A percentile compares a stretch with the other conserved stretches of the same genome.
These are phyloP conservation scores for Candoia aspera DNA, from an alignment of 2,113 vertebrate genomes.

Conservation along the genomic window DNA sequence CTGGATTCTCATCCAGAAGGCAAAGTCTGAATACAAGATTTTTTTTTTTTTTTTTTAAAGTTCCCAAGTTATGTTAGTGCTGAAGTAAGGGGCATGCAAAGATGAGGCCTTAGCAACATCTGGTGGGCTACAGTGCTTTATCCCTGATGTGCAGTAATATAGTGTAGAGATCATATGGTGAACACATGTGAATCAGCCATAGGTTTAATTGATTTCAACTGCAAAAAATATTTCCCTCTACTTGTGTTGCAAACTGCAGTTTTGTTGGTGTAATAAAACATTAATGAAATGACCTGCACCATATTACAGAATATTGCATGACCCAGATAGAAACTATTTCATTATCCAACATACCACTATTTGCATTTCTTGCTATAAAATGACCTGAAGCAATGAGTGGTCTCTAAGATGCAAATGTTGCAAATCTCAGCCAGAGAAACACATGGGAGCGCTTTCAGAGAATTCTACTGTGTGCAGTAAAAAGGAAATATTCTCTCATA, in stretches of 20 bases:
- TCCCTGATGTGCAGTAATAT: background rate
- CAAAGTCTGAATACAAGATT: background rate
- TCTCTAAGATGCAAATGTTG: constrained; percentile 11
- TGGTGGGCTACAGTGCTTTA: background rate
- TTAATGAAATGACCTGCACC: background rate
- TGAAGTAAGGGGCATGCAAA: background rate
- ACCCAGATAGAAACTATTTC: constrained; percentile 12
- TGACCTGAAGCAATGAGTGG: constrained; percentile 16
- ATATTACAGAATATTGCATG: constrained; percentile 1
- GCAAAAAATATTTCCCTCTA: background rate
- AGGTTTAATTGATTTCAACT: background rate
- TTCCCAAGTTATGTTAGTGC: background rate
- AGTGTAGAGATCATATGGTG: background rate
- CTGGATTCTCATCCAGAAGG: background rate
- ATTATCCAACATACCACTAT: background rate
- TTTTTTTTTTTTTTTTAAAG: too few relatives aligned
- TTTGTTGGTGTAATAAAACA: background rate
- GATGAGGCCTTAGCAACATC: background rate
- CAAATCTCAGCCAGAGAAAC: background rate
- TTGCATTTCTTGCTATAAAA: constrained; percentile 6
- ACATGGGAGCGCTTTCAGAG: background rate
- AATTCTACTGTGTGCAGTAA: background rate
- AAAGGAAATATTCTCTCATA: background rate
- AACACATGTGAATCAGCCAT: background rate
- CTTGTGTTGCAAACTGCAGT: background rate